Conservation (phyloP, 2,113 vertebrate species). For the Zingel zingel region DNA sequence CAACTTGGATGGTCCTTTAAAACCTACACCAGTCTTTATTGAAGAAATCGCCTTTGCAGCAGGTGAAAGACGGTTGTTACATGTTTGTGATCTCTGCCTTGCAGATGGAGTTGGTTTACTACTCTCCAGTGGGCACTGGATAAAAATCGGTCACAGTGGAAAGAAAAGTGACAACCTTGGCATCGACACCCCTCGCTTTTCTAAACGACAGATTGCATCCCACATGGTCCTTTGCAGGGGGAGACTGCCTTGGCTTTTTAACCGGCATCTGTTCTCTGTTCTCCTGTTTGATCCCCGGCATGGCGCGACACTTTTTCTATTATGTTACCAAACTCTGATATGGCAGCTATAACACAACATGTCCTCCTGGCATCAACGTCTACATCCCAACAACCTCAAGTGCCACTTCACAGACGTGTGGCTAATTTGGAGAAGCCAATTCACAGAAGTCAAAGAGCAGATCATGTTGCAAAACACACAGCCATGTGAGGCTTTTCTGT, state of each 20-base stretch:
- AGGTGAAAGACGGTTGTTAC: conserved; percentile 30
- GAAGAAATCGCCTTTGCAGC: conserved; percentile 16
- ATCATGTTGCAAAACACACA: conserved; percentile 63
- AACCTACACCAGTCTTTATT: not conserved
- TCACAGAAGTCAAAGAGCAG: conserved; percentile 50
- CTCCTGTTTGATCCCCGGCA: conserved; percentile 59
- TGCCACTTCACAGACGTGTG: conserved; percentile 73
- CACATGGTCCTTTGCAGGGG: conserved; percentile 70
- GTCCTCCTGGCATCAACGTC: conserved; percentile 49
- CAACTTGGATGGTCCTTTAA: not conserved
- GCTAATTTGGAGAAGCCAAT: conserved; percentile 65
- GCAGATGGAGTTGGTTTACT: conserved; percentile 48
- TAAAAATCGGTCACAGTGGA: conserved; percentile 56
- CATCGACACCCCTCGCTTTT: conserved; percentile 32
- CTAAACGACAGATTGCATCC: conserved; percentile 80
- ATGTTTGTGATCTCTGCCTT: conserved; percentile 41
- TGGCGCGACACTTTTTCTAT: conserved; percentile 56
- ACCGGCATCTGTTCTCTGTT: conserved; percentile 75
- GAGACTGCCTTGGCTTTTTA: conserved; percentile 61
- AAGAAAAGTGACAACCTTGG: conserved; percentile 77
- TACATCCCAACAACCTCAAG: conserved; percentile 44
- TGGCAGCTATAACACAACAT: conserved; percentile 61
- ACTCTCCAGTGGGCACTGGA: conserved; percentile 53
- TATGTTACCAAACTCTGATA: conserved; percentile 70
- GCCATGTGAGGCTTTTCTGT: conserved; percentile 42